Evolutionary conservation across 2,113 vertebrate genomes (phyloP), one percentile per base, ranked within the genome.

Genomic region (Rhombomys opimus): DNA sequence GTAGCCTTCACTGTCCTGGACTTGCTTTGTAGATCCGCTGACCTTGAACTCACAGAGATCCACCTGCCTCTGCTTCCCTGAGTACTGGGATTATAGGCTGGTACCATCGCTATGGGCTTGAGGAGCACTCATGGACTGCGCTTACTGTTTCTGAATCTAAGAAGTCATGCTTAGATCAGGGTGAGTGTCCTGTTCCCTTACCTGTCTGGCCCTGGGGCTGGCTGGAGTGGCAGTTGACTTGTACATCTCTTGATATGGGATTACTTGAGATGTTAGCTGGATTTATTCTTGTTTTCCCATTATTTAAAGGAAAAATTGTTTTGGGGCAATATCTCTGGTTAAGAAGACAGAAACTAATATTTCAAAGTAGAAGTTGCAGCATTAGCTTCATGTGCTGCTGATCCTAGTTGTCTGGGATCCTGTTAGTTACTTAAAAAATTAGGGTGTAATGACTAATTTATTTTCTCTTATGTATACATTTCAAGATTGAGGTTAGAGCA

Each of bases 401-500:
- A 52, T 78, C 6, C 68, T 72, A 20, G 11, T 1, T 86, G 7
- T 77, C 59, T 93, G 61, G 12, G 23, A n/a, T 50, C 35, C 38
- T 94, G 22, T 63, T 25, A 78, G 70, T 20, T 27, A 12, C 50
- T 85, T 65, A 65, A 59, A 68, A 67, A 82, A 63, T 68, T 70
- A 68, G 50, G 35, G 10, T 87, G 6, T 86, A n/a, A 5, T 67
- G 54, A 54, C 70, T 54, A 84, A 77, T 91, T 61, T 57, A 25
- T 93, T 91, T 96, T 22, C 73, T 90, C 11, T 89, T 89, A 15
- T 59, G 76, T 90, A 72, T 76, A 57, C 3, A 41, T 80, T 70
- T 86, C 17, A 76, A 77, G n/a, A 84, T 67, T 78, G 82, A 81
- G 25, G 20, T 30, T 84, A 25, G 52, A 77, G 57, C 27, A 35